phyloP scores from a whole-genome alignment of 2,888 invertebrate genomes.

The Polietes domitor region DNA sequence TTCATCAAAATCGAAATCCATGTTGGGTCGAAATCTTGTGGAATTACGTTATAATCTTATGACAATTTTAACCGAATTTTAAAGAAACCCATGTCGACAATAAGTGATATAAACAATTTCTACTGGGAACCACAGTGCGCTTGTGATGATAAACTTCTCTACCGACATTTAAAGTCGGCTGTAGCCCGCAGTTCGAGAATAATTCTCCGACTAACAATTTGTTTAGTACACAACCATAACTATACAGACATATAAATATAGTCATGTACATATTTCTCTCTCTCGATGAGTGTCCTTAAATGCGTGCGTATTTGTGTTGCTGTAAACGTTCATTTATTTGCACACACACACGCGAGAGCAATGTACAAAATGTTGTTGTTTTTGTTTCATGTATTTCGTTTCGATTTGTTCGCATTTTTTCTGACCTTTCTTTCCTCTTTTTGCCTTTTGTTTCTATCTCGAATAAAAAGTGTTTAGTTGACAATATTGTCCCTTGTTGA shows the following conservation, averaged over 20 bases:
- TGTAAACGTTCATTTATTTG: no score
- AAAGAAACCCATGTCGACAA: no score
- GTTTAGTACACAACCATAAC: not conserved
- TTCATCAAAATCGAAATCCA: no score
- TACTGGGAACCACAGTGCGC: not conserved
- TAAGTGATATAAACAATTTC: no score
- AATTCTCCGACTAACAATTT: constrained; percentile 18
- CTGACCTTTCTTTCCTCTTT: not conserved
- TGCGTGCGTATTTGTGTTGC: no score
- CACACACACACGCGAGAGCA: not conserved
- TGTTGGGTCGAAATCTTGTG: no score
- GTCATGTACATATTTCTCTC: not conserved
- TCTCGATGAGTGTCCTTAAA: not conserved
- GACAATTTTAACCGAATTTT: no score
- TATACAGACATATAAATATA: not conserved
- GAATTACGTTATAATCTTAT: no score
- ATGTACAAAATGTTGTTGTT: not conserved
- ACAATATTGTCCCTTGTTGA: constrained; percentile 61
- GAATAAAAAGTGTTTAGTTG: constrained; percentile 2
- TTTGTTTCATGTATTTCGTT: no score
- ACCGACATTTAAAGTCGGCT: not conserved
- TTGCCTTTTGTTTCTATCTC: not conserved
- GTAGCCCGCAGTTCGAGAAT: not conserved
- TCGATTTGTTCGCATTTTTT: not conserved
- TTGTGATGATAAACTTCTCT: no score